Evolutionary conservation across 2,888 invertebrate species (phyloP), one percentile per base, ranked within the genome.

Genomic region (Ichneumoninae sp.): DNA sequence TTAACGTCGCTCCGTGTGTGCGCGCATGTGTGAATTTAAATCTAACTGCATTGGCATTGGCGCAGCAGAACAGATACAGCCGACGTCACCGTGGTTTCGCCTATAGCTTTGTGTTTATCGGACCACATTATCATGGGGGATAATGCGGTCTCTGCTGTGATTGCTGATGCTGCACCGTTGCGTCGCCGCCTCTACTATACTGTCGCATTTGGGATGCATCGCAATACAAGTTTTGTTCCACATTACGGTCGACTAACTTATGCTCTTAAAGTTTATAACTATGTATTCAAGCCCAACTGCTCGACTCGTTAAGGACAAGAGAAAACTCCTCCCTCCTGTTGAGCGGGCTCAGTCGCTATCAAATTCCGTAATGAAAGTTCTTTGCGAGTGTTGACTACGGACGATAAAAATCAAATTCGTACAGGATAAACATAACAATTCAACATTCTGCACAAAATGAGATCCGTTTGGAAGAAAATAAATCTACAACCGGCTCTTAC

Each of bases 71-170:
- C 44, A 77, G 47, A 77, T 65, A 66, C 47, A 66, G 57, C 66
- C 50, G 66, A 73, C 73, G 40, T 73, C 77, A 60, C 47, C 69
- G 77, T 47, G 54, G 65, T 54, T 76, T 66, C 63, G 57, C 76
- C 66, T 68, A 73, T 73, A 36, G 66, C 57, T 83, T 73, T 60
- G 77, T 78, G 77, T 83, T 83, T 83, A 83, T 83, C 82, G 82
- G 77, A 71, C 68, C 82, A 78, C 82, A 78, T 83, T 83, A 83
- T 83, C 77, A 73, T 73, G 30, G 77, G 70, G 82, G 77, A 83
- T 83, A 83, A 83, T 83, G 82, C 78, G 77, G 73, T 83, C 40
- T 73, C 71, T 68, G 73, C 77, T 73, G 71, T 83, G 77, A 83
- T 83, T 78, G 68, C 73, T 60, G 82, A 83, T 83, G 82, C 73